Base-by-base conservation (phyloP, 2,113 vertebrate species). In the Cardinalis cardinalis region DNA sequence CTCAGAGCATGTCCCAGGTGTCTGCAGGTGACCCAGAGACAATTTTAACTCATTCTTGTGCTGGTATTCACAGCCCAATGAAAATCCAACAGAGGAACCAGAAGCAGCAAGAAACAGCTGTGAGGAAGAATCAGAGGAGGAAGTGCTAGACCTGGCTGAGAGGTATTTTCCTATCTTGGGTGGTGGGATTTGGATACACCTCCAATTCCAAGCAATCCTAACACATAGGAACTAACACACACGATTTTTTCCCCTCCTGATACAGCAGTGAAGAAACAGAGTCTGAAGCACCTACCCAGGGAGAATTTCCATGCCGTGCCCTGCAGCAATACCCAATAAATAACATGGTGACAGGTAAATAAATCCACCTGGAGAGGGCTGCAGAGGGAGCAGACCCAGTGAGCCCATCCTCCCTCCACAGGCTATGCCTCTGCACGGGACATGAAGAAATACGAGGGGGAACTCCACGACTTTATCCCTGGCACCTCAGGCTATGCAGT, bases 401-500 rank as follows among this genome's bases (percentile, higher is more conserved):
- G 4, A 32, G 44, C 12, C 34, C 0, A 0, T 44, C 9, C 14
- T 87, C 65, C 51, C 84, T 68, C 69, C 7, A 0, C 58, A 98
- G 98, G 97, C 85, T 98, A 98, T 19, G 0, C 93, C 88, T 97
- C 97, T 5, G 91, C 98, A 89, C 92, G 84, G 9, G 44, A 96
- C 85, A 96, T 98, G 97, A 96, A 95, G 92, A 97, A 97, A 88
- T 98, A 97, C 0, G 28, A 66, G 2, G 97, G 97, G 24, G 97
- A 98, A 61, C 88, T 98, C 48, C 84, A 61, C 0, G 97, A 98
- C 75, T 98, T 98, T 65, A 94, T 76, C 69, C 98, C 98, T 0
- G 97, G 98, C 80, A 95, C 93, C 31, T 96, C 90, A 0, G 97
- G 97, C 65, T 98, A 98, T 13, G 10, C 73, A 1, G 97, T 13